Base-by-base conservation (phyloP, 2,113 vertebrate species). In the Rhipidura dahli region DNA sequence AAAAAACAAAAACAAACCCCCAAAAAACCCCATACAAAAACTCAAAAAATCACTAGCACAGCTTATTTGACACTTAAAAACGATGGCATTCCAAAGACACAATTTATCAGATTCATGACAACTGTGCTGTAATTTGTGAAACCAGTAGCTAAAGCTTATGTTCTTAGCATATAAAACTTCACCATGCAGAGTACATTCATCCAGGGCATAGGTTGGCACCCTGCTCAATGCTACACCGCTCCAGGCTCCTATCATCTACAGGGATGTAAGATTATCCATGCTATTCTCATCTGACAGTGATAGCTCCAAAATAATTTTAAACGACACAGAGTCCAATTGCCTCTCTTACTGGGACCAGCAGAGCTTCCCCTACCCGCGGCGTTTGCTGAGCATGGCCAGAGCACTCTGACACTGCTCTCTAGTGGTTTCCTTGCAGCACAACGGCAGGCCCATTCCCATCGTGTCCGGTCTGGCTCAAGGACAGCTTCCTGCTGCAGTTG, bases 341-440 rank as follows among this genome's bases (percentile, higher is more conserved):
- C 10, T 24, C 22, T n/a, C 26, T 14, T 2, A 0, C 3, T 5
- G 22, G 20, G 6, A 21, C 3, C 11, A 35, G 47, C 23, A 26
- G 12, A n/a, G 22, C 19, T 37, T 6, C 17, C 1, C 3, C 10
- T 0, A 0, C 3, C 6, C 23, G 2, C 13, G 1, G 9, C 8
- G 8, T 2, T 6, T 0, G 42, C 35, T 0, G 33, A 9, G 24
- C 28, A 15, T 0, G 5, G 56, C 33, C 71, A 19, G 28, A 31
- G 39, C 89, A 33, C 92, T 91, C 76, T 39, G 87, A 79, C 68
- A 13, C 79, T 88, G 45, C 95, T 91, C 91, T 84, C 96, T 95
- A 91, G 83, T 30, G 97, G 88, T 7, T n/a, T 22, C 20, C 3
- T 0, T 0, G 26, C 57, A 57, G 73, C 94, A 76, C 75, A n/a